phyloP scores from a whole-genome alignment of 2,113 vertebrate genomes.

The Rattus rattus region DNA sequence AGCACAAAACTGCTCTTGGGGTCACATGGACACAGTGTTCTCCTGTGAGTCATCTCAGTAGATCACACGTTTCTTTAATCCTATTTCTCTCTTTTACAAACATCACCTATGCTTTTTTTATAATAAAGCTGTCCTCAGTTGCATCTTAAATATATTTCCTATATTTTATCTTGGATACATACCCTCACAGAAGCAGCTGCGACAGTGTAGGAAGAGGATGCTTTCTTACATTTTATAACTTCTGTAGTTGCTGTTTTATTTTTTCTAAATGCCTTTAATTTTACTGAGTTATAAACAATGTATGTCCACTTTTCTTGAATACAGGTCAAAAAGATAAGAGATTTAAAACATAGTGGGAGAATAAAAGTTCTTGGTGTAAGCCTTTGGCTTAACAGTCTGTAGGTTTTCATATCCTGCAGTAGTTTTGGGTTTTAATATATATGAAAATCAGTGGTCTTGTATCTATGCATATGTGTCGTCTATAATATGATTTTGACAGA shows the following conservation, averaged over 20 bases:
- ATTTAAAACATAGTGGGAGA: constrained; percentile 79
- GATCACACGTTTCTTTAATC: not conserved
- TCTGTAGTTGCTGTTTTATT: not conserved
- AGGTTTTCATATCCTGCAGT: constrained; percentile 91
- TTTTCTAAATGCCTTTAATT: constrained; percentile 32
- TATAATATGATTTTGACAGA: constrained; percentile 93
- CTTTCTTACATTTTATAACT: fast-evolving
- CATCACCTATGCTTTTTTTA: constrained; percentile 8
- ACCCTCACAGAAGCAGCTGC: not conserved
- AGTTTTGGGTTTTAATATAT: constrained; percentile 97
- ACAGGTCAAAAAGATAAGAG: constrained; percentile 47
- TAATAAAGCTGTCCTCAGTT: constrained; percentile 14
- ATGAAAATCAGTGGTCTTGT: constrained; percentile 97
- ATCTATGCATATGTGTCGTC: constrained; percentile 92
- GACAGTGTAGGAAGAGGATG: fast-evolving
- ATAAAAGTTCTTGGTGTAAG: constrained; percentile 88
- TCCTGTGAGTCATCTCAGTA: constrained; percentile 20
- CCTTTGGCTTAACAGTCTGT: constrained; percentile 87
- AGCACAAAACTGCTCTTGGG: constrained; percentile 3
- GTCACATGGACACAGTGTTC: not conserved
- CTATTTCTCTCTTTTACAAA: constrained; percentile 22
- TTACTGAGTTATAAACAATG: not conserved
- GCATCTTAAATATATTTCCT: constrained; percentile 26
- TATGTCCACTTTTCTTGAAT: not conserved
- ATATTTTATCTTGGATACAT: not conserved